Conservation (phyloP, 2,888 invertebrate species). For the Aspidiotus destructor region DNA sequence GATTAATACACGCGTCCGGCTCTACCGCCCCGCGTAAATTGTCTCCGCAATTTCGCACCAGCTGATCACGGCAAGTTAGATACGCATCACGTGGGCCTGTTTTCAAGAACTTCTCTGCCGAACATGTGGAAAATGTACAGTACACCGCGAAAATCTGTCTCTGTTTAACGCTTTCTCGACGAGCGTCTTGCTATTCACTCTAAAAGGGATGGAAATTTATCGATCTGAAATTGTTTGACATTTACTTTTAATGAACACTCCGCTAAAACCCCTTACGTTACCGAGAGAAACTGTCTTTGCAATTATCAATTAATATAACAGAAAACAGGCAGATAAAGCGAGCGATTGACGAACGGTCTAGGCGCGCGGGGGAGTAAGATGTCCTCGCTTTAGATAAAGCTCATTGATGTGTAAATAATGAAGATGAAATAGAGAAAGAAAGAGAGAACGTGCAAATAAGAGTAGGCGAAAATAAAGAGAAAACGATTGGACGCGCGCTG, state of each 20-base stretch:
- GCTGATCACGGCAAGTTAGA: background rate
- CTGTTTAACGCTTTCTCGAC: too few species aligned
- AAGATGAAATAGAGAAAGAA: slow-evolving; percentile 12
- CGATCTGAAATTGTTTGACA: slow-evolving; percentile 33
- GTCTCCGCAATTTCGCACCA: background rate
- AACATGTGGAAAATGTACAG: slow-evolving; percentile 4
- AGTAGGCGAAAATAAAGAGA: background rate
- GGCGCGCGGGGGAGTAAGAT: slow-evolving; percentile 15
- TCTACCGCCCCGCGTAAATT: background rate
- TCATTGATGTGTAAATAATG: slow-evolving; percentile 33
- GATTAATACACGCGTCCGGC: too few species aligned
- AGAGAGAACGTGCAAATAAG: slow-evolving; percentile 13
- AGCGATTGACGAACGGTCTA: slow-evolving; percentile 13
- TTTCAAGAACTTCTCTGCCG: background rate
- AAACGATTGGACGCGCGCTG: background rate
- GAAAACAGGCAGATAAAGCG: slow-evolving; percentile 31
- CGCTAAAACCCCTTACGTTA: slow-evolving; percentile 5
- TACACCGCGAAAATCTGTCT: background rate
- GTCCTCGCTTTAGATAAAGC: slow-evolving; percentile 20
- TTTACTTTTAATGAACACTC: slow-evolving; percentile 29
- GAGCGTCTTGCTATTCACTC: background rate
- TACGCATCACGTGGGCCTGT: slow-evolving; percentile 1
- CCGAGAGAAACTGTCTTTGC: slow-evolving; percentile 31
- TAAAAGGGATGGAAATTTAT: slow-evolving; percentile 30
- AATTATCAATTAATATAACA: slow-evolving; percentile 33